These are phyloP conservation scores for Podilymbus podiceps DNA, from an alignment of 2,113 vertebrate genomes.

Conservation along the genomic window DNA sequence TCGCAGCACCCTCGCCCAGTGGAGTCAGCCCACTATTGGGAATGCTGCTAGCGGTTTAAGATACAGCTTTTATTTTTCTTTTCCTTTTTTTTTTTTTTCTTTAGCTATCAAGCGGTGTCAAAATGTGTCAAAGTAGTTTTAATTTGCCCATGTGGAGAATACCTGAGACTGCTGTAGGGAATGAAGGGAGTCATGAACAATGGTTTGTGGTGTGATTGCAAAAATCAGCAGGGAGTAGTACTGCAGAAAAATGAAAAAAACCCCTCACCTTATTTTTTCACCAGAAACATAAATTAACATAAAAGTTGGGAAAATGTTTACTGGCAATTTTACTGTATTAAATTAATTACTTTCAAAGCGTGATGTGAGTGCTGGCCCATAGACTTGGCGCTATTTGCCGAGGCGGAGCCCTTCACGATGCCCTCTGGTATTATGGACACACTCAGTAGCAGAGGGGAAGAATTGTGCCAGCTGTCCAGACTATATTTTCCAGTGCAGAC, in stretches of 20 bases:
- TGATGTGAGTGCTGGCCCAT: background rate
- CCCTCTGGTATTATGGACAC: background rate
- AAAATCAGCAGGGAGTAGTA: background rate
- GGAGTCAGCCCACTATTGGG: fast-evolving
- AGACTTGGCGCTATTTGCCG: fast-evolving
- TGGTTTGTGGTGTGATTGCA: background rate
- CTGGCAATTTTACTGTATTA: background rate
- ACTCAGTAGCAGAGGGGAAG: background rate
- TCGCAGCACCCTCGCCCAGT: fast-evolving
- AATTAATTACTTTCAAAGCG: background rate
- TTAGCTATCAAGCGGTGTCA: background rate
- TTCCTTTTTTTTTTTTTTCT: background rate
- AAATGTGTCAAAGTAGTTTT: fast-evolving
- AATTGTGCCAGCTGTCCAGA: background rate
- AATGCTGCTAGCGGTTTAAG: background rate
- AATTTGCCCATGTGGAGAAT: background rate
- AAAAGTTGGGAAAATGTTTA: background rate
- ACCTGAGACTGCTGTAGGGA: fast-evolving
- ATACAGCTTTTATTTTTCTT: background rate
- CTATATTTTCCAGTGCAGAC: background rate
- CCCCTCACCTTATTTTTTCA: background rate
- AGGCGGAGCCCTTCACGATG: background rate
- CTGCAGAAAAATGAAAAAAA: fast-evolving
- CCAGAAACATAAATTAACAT: background rate
- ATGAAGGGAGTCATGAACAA: fast-evolving